These are phyloP conservation scores for Callospermophilus lateralis DNA, from an alignment of 2,113 vertebrate species.

Conservation along the genomic window DNA sequence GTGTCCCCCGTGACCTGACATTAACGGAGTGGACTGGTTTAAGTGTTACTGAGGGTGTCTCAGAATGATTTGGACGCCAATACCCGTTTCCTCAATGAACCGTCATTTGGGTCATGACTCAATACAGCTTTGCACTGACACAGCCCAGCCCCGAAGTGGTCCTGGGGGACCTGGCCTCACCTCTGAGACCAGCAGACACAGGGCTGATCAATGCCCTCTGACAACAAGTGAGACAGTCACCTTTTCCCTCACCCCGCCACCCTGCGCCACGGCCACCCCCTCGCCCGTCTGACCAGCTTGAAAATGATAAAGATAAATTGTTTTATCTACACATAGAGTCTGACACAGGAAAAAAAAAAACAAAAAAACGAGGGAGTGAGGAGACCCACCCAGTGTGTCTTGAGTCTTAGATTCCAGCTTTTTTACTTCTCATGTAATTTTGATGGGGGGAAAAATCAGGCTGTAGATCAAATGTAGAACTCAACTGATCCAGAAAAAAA, in stretches of 20 bases:
- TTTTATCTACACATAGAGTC: slow-evolving; percentile 76
- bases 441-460: slow-evolving; percentile 65
- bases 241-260: slow-evolving; percentile 79
- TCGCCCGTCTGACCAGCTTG: slow-evolving; percentile 75
- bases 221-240: slow-evolving; percentile 85
- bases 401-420: slow-evolving; percentile 49
- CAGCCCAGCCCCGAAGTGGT: slow-evolving; percentile 85
- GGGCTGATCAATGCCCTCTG: slow-evolving; percentile 88
- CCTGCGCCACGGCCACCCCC: slow-evolving; percentile 73
- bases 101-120: slow-evolving; percentile 88
- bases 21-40: slow-evolving; percentile 89
- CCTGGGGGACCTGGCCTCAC: slow-evolving; percentile 88
- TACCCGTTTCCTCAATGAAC: slow-evolving; percentile 90
- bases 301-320: slow-evolving; percentile 85
- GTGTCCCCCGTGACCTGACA: slow-evolving; percentile 89
- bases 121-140: slow-evolving; percentile 85
- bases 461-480: slow-evolving; percentile 68
- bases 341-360: slow-evolving; percentile 7
- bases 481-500: slow-evolving; percentile 60
- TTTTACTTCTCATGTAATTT: slow-evolving; percentile 73
- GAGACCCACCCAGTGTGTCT: slow-evolving; percentile 62
- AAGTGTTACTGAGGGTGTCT: slow-evolving; percentile 88
- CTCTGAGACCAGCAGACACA: slow-evolving; percentile 84
- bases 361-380: slow-evolving; percentile 17
- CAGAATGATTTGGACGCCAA: slow-evolving; percentile 89